Conservation (phyloP, 2,888 invertebrate genomes). For the Belgica antarctica region DNA sequence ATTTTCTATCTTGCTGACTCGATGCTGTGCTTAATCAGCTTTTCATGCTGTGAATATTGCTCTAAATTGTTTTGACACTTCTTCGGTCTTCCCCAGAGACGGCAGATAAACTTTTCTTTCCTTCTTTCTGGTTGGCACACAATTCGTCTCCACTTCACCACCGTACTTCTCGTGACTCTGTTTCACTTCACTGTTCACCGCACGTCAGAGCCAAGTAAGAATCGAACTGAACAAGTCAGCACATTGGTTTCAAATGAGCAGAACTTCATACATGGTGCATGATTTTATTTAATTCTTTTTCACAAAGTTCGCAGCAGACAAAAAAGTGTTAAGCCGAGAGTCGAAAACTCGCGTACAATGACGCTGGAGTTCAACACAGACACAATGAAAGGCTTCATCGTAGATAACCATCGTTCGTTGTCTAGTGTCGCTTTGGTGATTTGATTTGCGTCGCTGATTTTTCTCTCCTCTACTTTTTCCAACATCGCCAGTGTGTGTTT, state of each 20-base stretch:
- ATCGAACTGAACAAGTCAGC: slow-evolving; percentile 33
- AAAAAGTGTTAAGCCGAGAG: not conserved
- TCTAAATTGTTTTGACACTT: slow-evolving; percentile 39
- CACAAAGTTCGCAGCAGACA: not conserved
- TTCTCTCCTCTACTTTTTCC: not conserved
- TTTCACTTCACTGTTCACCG: not conserved
- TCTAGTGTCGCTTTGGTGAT: slow-evolving; percentile 41
- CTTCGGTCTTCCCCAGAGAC: not conserved
- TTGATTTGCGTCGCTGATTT: slow-evolving; percentile 44
- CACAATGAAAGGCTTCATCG: not conserved
- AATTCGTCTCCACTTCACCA: slow-evolving; percentile 8
- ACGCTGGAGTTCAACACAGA: not conserved
- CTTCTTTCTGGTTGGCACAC: not conserved
- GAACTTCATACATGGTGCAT: slow-evolving; percentile 37
- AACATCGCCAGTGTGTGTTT: not conserved
- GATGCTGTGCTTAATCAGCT: slow-evolving; percentile 31
- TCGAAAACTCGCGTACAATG: not conserved
- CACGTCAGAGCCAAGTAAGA: not conserved
- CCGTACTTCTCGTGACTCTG: not conserved
- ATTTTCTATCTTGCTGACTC: not conserved
- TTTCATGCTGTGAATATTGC: slow-evolving; percentile 32
- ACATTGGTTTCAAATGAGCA: slow-evolving; percentile 36
- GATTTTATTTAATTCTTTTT: slow-evolving; percentile 43
- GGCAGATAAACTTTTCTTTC: not conserved
- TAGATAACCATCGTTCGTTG: slow-evolving; percentile 29